Evolutionary conservation across 2,888 invertebrate species (phyloP), one percentile per base, ranked within the genome.

Genomic region (Diarsia brunnea): DNA sequence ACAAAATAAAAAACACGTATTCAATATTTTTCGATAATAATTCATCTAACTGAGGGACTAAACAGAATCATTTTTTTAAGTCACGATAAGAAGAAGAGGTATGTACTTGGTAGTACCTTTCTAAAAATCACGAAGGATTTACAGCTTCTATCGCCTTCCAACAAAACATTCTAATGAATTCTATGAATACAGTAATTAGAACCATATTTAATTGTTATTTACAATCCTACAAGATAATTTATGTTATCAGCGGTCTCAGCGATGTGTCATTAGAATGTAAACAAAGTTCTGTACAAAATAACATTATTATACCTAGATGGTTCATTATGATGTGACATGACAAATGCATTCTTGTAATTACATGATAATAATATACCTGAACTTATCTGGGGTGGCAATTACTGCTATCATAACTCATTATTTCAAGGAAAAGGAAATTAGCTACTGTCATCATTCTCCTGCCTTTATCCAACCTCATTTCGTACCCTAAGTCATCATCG

Each of bases 261-360:
- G 51, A 49, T 65, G 31, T 47, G 43, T 69, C 58, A 84, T 80
- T 84, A 80, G 66, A 27, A 47, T 45, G 47, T 84, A 80, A 84
- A 80, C 69, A 84, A 67, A 63, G 51, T 67, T 24, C 51, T 75
- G 11, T 10, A 64, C 24, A 55, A 72, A 73, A 79, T 69, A 80
- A 66, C 75, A 61, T 43, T 69, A 63, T 21, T 51, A 49, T 55
- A 65, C 24, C 16, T 38, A 69, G 65, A 66, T 79, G 14, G 21
- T 24, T 73, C 24, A 83, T 72, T 78, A 69, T n/a, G 73, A 84
- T 63, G 69, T 7, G 45, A 49, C 47, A 75, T 55, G 71, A 79
- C 75, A 72, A 82, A 82, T 82, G 49, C 27, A 60, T 67, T 64
- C 19, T 67, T 60, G 66, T 49, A 69, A 60, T 38, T 55, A 60